Evolutionary conservation across 2,113 vertebrate genomes (phyloP).

Genomic region (Microtus pennsylvanicus): DNA sequence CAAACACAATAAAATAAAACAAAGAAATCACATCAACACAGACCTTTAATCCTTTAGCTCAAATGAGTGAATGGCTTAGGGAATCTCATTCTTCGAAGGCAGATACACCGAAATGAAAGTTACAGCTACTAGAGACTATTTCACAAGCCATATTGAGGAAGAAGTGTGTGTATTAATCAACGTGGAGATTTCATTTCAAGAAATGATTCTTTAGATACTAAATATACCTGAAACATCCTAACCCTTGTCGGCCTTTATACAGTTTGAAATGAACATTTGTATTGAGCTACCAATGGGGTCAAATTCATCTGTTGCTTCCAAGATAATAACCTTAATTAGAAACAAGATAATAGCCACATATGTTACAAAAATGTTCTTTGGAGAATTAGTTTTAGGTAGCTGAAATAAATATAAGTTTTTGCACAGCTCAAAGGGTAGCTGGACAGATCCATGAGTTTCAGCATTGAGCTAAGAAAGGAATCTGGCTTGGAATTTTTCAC

Average conservation of each 20-base stretch:
- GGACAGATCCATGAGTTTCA: conserved; percentile 37
- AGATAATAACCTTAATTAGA: neutral
- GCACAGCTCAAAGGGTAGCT: conserved; percentile 21
- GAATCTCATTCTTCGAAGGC: conserved; percentile 15
- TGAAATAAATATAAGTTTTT: conserved; percentile 47
- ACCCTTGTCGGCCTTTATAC: neutral
- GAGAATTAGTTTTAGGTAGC: conserved; percentile 2
- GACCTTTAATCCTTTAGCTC: neutral
- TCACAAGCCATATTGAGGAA: conserved; percentile 1
- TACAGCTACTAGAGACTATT: neutral
- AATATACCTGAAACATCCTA: conserved; percentile 1
- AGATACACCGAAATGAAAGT: conserved; percentile 13
- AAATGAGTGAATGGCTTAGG: neutral
- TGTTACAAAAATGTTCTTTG: neutral
- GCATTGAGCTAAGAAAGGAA: conserved; percentile 57
- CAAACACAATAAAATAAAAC: neutral
- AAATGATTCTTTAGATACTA: conserved; percentile 42
- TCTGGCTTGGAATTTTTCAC: conserved; percentile 56
- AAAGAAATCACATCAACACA: neutral
- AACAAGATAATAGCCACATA: neutral
- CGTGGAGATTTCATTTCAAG: conserved; percentile 36
- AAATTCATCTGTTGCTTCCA: conserved; percentile 33
- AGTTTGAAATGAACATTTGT: neutral
- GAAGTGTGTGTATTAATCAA: conserved; percentile 4
- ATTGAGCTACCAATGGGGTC: neutral